Base-by-base conservation (phyloP, 2,888 invertebrate species). In the Coleophora deauratella region DNA sequence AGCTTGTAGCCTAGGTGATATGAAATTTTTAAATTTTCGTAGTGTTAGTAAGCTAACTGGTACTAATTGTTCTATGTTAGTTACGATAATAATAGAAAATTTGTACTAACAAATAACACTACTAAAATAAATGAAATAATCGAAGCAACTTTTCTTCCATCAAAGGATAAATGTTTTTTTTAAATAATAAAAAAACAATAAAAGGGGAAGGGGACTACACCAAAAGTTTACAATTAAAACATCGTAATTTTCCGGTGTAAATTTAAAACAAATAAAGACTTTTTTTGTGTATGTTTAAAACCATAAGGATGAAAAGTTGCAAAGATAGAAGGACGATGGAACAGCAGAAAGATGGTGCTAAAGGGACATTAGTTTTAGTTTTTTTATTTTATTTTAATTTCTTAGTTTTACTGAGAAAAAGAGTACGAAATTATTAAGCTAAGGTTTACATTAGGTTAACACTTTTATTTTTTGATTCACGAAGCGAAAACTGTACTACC, bases 11-110 rank as follows among this genome's bases (percentile, higher is more conserved):
- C 7, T 40, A 27, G 37, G 31, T 34, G 31, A 9, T 41, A 40
- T 40, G 27, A 14, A 40, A 37, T 35, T 38, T 37, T 33, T 7
- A 36, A 37, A 34, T 31, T 36, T 14, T 37, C n/a, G 38, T 46
- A 42, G 35, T 34, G 42, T 40, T 46, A 44, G 43, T 41, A 41
- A 42, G 40, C 35, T 56, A 54, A 51, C 41, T 57, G 59, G 53
- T 63, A 62, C 57, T 66, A 66, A 62, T 59, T 21, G 53, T 46
- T 56, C 45, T 58, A 54, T 59, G 52, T 42, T 44, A 49, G 57
- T 40, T 44, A 49, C 56, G 53, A n/a, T 6, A 21, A 21, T 21
- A 4, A 48, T 66, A 71, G 64, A 59, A 45, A 59, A 64, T 57
- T 51, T 50, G 52, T 62, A 63, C 60, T 69, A 68, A 71, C 57